Percentiles rank a stretch among this genome's conserved stretches.
Conservation (phyloP, 2,888 invertebrate species). For the Sialis lutaria region DNA sequence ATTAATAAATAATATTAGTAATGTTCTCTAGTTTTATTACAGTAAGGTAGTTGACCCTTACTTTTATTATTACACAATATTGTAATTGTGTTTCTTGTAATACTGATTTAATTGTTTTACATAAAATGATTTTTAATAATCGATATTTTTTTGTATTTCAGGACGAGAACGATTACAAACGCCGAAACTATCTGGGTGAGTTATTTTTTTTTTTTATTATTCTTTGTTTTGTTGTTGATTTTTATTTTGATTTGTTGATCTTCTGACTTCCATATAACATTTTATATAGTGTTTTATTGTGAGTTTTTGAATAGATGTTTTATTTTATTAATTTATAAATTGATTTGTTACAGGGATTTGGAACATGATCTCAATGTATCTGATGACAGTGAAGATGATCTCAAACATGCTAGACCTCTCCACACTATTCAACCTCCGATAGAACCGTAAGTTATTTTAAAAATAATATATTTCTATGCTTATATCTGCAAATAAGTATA, state of each 20-base stretch:
- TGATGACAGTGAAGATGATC: slow-evolving; percentile 62
- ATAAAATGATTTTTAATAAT: neutral
- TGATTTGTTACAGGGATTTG: slow-evolving; percentile 30
- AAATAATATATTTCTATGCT: slow-evolving; percentile 12
- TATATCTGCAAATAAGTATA: neutral
- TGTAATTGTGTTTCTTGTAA: neutral
- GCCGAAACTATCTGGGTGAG: slow-evolving; percentile 31
- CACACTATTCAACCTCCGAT: slow-evolving; percentile 22
- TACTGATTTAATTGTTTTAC: neutral
- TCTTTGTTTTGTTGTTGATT: no score
- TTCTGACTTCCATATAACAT: neutral
- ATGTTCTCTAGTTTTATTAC: neutral
- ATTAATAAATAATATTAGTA: neutral
- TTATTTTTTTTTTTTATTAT: slow-evolving; percentile 14
- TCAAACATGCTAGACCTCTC: slow-evolving; percentile 16
- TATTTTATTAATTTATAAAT: neutral
- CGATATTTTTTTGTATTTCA: slow-evolving; percentile 25
- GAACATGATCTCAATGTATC: slow-evolving; percentile 56
- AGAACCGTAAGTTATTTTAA: slow-evolving; percentile 25
- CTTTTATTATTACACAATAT: neutral
- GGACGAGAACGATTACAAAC: slow-evolving; percentile 29
- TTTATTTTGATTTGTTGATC: neutral
- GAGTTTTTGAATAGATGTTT: no score
- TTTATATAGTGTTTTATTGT: neutral
- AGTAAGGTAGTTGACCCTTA: neutral